These are phyloP conservation scores for Eilema sororculum DNA, from an alignment of 2,888 invertebrate genomes.

Conservation along the genomic window DNA sequence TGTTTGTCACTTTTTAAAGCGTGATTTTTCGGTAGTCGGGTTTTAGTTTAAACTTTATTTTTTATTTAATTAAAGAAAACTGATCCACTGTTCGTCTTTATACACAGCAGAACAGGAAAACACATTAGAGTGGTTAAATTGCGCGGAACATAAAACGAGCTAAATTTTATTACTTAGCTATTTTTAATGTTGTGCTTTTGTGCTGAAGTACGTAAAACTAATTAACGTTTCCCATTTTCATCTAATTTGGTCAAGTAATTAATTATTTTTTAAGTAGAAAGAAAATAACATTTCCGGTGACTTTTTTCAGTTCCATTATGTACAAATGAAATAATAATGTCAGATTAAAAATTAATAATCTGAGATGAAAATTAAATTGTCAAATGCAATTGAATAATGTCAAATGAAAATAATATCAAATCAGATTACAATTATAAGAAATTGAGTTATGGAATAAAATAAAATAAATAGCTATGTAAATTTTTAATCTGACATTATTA, in stretches of 20 bases:
- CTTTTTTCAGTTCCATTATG: background rate
- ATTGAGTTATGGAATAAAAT: no score
- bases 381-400: no score
- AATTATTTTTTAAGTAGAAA: background rate
- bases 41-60: no score
- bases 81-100: background rate
- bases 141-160: background rate
- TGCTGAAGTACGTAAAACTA: background rate
- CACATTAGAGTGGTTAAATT: background rate
- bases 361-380: no score
- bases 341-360: no score
- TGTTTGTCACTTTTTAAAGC: no score
- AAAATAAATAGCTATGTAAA: no score
- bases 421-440: no score
- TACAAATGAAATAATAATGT: no score
- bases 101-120: background rate
- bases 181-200: background rate
- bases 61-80: background rate
- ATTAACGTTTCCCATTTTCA: background rate
- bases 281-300: background rate
- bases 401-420: no score
- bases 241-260: background rate
- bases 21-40: no score
- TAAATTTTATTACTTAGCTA: background rate
- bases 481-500: no score